Base-by-base conservation (phyloP, 1,140 invertebrate genomes). In the Protaetia brevitarsis region DNA sequence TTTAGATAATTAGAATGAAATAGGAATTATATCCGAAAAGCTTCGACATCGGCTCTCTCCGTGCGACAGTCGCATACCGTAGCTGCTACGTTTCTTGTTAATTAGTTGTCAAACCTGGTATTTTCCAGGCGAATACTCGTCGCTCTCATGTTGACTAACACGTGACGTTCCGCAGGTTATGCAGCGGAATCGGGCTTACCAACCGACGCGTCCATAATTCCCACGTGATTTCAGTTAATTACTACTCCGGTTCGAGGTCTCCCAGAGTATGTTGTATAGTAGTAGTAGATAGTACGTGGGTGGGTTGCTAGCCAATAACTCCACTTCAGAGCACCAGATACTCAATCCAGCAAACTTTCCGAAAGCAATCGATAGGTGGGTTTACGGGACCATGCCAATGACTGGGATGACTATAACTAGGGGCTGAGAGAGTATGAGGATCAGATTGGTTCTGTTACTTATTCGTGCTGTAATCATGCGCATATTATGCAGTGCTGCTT, bases 161-260 rank as follows among this genome's bases (percentile, higher is more conserved):
- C 63, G 63, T 64, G 63, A 64, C 41, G 41, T 51, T 51, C 63
- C 30, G 30, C n/a, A 29, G 45, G 51, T 64, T 64, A 56, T 56
- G 26, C 34, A 26, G 19, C 27, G 13, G n/a, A 27, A 30, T 51
- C 41, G 19, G 41, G 27, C 16, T 28, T 41, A 51, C 30, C 64
- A 31, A 66, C 51, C 57, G 13, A 45, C 37, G 29, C 36, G 59
- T 62, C 34, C 41, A 62, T 61, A 66, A 66, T 66, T 66, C 65
- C 65, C 65, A 66, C 65, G 65, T 66, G 65, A 66, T 66, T 66
- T 19, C 58, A 66, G 65, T 66, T 66, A 66, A 66, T 66, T 66
- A 66, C 63, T 28, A 56, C 51, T 27, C 57, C 26, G 13, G 51
- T 29, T 29, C 26, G 27, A 29, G 41, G 26, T 56, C 41, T 27